Evolutionary conservation across 2,113 vertebrate species (phyloP).

Genomic region (Verasper variegatus): DNA sequence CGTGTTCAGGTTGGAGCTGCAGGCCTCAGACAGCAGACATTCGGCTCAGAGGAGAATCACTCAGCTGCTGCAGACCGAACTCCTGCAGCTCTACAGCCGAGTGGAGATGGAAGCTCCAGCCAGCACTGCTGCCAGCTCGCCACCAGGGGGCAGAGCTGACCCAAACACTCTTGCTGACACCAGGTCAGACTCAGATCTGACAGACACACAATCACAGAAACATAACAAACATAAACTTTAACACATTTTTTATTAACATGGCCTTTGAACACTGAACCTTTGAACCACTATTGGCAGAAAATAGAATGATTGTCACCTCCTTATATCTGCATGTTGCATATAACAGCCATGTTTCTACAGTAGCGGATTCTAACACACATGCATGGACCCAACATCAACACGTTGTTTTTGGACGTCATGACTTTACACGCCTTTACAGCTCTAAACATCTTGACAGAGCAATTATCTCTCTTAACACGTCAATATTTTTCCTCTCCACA

Average conservation of each 20-base stretch:
- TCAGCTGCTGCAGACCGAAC: constrained; percentile 90
- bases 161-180: constrained; percentile 44
- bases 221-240: too few relatives aligned
- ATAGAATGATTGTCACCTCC: too few relatives aligned
- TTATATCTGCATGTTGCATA: too few relatives aligned
- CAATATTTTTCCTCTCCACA: constrained; percentile 28
- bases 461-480: neutral
- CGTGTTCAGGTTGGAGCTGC: constrained; percentile 84
- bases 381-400: too few relatives aligned
- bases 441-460: neutral
- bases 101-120: constrained; percentile 86
- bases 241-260: too few relatives aligned
- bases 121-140: constrained; percentile 80
- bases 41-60: constrained; percentile 90
- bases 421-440: too few relatives aligned
- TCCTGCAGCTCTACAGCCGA: constrained; percentile 91
- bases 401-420: too few relatives aligned
- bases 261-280: too few relatives aligned
- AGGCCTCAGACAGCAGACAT: constrained; percentile 93
- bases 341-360: too few relatives aligned
- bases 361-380: too few relatives aligned
- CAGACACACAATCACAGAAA: too few relatives aligned
- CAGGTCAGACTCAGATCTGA: constrained; percentile 61
- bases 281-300: too few relatives aligned
- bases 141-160: constrained; percentile 71